These are phyloP conservation scores for Gymnoscelis rufifasciata DNA, from an alignment of 2,888 invertebrate species.

Conservation along the genomic window DNA sequence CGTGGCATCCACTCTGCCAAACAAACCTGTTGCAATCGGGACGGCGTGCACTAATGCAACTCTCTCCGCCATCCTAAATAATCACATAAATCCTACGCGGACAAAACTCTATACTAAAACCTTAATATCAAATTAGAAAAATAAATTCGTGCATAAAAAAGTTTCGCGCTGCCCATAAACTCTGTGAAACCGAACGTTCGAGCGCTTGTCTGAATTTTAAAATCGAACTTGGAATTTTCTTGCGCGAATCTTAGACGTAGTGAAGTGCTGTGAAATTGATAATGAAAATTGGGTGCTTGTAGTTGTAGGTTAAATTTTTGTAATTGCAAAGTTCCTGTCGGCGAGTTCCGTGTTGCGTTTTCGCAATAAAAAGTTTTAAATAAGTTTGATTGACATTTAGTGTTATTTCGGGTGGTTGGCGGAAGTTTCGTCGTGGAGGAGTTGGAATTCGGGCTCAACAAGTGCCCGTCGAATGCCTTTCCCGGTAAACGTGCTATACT, in stretches of 20 bases:
- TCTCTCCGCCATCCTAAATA: slow-evolving; percentile 56
- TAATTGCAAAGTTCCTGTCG: slow-evolving; percentile 40
- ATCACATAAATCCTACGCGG: slow-evolving; percentile 33
- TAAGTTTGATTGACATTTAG: slow-evolving; percentile 34
- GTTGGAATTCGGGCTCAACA: slow-evolving; percentile 66
- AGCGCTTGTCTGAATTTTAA: slow-evolving; percentile 27
- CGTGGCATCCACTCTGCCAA: slow-evolving; percentile 47
- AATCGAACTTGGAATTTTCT: slow-evolving; percentile 36
- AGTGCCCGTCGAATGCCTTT: slow-evolving; percentile 72
- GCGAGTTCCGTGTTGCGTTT: slow-evolving; percentile 25
- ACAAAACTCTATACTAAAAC: slow-evolving; percentile 21
- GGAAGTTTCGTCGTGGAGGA: slow-evolving; percentile 43
- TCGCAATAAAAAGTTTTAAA: slow-evolving; percentile 24
- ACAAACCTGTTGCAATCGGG: slow-evolving; percentile 76
- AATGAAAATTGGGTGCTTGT: slow-evolving; percentile 52
- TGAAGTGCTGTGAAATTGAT: slow-evolving; percentile 60
- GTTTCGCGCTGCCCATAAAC: not conserved
- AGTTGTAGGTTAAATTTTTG: slow-evolving; percentile 36
- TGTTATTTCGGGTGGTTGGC: slow-evolving; percentile 42
- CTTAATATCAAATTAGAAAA: slow-evolving; percentile 19
- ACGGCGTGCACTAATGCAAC: slow-evolving; percentile 75
- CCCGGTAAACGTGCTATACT: slow-evolving; percentile 73
- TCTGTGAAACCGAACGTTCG: slow-evolving; percentile 16
- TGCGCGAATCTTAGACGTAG: slow-evolving; percentile 59
- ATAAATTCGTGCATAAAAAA: slow-evolving; percentile 21